These are phyloP conservation scores for Cotesia glomerata DNA, from an alignment of 1,140 invertebrate genomes.

Conservation along the genomic window DNA sequence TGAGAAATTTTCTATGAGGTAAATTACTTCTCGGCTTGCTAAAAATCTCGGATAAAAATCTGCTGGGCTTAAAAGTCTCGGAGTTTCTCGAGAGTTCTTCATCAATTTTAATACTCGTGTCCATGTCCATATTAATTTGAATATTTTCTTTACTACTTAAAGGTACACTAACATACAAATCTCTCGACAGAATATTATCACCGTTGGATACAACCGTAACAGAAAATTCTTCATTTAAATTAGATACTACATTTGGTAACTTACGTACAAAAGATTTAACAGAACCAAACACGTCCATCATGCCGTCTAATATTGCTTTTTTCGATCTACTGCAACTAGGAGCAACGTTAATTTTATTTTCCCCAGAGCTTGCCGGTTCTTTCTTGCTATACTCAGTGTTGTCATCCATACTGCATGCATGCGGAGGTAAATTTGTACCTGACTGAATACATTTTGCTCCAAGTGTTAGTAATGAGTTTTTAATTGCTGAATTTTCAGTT, in stretches of 20 bases:
- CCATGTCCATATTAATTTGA: neutral
- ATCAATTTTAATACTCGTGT: too few species aligned
- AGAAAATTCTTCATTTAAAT: slow-evolving; percentile 41
- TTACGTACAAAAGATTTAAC: slow-evolving; percentile 34
- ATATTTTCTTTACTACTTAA: slow-evolving; percentile 28
- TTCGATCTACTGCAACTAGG: slow-evolving; percentile 18
- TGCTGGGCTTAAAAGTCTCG: too few species aligned
- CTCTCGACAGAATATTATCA: slow-evolving; percentile 33
- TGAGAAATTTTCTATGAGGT: too few species aligned
- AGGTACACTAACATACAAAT: slow-evolving; percentile 39
- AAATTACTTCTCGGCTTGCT: too few species aligned
- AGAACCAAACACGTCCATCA: slow-evolving; percentile 30
- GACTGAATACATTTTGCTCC: neutral
- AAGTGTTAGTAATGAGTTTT: neutral
- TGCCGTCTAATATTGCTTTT: slow-evolving; percentile 38
- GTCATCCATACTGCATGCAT: slow-evolving; percentile 7
- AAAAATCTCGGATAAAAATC: too few species aligned
- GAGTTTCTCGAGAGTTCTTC: too few species aligned
- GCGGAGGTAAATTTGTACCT: neutral
- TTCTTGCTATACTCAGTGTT: neutral
- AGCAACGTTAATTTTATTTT: too few species aligned
- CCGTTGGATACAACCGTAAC: slow-evolving; percentile 47
- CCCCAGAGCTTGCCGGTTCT: too few species aligned
- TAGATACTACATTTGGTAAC: slow-evolving; percentile 36
- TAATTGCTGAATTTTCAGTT: slow-evolving; percentile 16